Base-by-base conservation (phyloP, 2,888 invertebrate genomes). In the Apoda limacodes region DNA sequence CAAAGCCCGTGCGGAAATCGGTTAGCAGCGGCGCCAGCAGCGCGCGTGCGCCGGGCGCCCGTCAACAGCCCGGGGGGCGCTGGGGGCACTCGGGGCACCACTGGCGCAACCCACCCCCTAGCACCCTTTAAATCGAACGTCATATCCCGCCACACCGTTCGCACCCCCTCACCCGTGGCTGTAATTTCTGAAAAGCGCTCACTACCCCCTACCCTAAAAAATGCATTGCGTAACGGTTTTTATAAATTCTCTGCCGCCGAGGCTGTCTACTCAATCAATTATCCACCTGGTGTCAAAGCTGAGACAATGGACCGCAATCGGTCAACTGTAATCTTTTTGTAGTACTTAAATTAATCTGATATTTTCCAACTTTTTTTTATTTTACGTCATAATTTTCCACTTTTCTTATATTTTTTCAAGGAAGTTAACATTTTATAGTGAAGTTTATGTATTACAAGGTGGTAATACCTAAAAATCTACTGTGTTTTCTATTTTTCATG, bases 1-100 rank as follows among this genome's bases (percentile, higher is more conserved):
- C 84, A 83, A 80, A 82, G 82, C 69, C 69, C 69, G 78, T 74
- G 76, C 84, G 83, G 84, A 83, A 78, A 75, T 67, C 75, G 83
- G 82, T 82, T 83, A 72, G 70, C 69, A 70, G 65, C 49, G 42
- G 44, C 68, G 54, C 52, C 52, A 48, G 45, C 51, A 59, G 48
- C 43, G 68, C 82, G 81, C 82, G 72, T 52, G 82, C 82, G 82
- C 69, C 71, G 52, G 61, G 66, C 75, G 81, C 81, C 82, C 82
- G 78, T 80, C 72, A 80, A 80, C 80, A 80, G 80, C 76, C 72
- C 67, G 70, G 70, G 66, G 68, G 71, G 71, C 64, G 55, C 63
- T 63, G 50, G 49, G 55, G 56, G 56, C 56, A 52, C 48, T 51
- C 40, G 43, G 43, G 38, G 46, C 39, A 50, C 48, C 51, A 44